phyloP scores from a whole-genome alignment of 1,140 invertebrate species.

The Ctenoplectra terminalis region DNA sequence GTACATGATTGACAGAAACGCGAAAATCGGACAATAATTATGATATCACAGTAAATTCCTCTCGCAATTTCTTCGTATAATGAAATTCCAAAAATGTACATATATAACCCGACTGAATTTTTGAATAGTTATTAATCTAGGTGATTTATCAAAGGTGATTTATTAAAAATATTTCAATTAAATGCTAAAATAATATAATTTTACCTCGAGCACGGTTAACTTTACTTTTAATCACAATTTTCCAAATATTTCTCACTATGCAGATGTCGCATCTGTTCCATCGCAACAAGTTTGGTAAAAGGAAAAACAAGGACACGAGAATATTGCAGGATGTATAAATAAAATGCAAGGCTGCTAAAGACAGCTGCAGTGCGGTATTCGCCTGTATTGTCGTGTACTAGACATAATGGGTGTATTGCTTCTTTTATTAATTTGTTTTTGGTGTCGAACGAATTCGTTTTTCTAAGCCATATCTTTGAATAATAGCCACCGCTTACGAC shows the following conservation, averaged over 20 bases:
- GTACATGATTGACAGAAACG: constrained; percentile 1
- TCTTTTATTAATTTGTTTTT: constrained; percentile 29
- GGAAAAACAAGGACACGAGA: constrained; percentile 39
- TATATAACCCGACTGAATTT: too few species aligned
- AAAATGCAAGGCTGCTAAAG: constrained; percentile 42
- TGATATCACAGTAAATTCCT: neutral
- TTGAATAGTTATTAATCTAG: too few species aligned
- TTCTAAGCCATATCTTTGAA: neutral
- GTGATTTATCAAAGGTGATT: too few species aligned
- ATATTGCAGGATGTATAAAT: constrained; percentile 61
- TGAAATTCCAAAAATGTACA: too few species aligned
- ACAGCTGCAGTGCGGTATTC: constrained; percentile 51
- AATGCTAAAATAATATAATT: neutral
- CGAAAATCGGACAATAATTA: neutral
- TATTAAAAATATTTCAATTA: too few species aligned
- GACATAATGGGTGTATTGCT: constrained; percentile 19
- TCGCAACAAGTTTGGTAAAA: constrained; percentile 42
- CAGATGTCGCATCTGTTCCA: constrained; percentile 24
- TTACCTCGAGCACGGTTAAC: neutral
- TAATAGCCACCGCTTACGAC: too few species aligned
- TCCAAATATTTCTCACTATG: neutral
- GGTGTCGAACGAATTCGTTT: constrained; percentile 8
- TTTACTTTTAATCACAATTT: neutral
- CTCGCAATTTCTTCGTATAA: neutral
- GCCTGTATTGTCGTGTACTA: constrained; percentile 39